Evolutionary conservation across 2,888 invertebrate genomes (phyloP), one percentile per base, ranked within the genome.

Genomic region (Melinaea marsaeus): DNA sequence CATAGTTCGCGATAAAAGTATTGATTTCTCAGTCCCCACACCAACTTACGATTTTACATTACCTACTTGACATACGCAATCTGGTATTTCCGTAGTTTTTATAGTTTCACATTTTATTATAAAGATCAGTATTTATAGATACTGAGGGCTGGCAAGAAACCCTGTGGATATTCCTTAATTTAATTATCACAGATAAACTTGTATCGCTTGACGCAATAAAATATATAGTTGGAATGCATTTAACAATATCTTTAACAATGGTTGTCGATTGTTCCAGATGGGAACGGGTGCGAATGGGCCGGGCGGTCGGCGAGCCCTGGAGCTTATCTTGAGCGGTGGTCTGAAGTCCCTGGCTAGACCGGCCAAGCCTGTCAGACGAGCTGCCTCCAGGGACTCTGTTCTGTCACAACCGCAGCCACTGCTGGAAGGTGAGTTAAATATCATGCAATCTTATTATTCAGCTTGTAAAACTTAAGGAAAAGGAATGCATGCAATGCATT

Each of bases 341-440:
- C 88, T 90, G 63, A 89, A 87, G 78, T 86, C 89, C 7, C 73
- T 89, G 60, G 81, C 88, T 58, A 74, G 90, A 67, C 88, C 87
- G 2, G 79, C 86, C 42, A 86, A 82, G 75, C 88, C 86, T 13
- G 90, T 87, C 64, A 85, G 88, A 37, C 78, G 90, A 67, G 90
- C 88, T 37, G 91, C 90, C 9, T 88, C 90, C 2, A 76, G 90
- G 65, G 91, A 91, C 75, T 90, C 91, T 0, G 91, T 91, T 69
- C 79, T 90, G 55, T 82, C 89, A 48, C 90, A 90, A 68, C 87
- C 90, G 59, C 88, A 90, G 73, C 88, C 90, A 48, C 71, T 90
- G 67, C 78, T 90, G 45, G 90, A 90, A 87, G 90, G 90, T 89
- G 68, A 75, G 68, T 37, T 56, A 34, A 58, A 54, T 46, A 32